These are phyloP conservation scores for Hypotaenidia okinawae DNA, from an alignment of 2,797 vertebrate genomes.

Conservation along the genomic window DNA sequence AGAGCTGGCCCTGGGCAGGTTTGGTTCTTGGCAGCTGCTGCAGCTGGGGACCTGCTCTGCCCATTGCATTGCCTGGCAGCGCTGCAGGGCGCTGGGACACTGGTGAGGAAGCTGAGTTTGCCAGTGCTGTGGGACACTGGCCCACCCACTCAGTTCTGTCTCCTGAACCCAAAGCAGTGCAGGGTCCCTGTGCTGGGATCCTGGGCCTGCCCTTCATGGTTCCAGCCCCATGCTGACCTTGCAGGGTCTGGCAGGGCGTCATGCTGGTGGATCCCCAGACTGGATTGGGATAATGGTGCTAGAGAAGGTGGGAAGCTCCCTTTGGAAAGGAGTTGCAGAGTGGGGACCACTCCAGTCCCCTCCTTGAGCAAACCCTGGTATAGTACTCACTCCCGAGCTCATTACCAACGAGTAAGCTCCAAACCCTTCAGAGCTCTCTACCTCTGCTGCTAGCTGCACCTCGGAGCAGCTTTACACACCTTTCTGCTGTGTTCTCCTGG, in stretches of 20 bases:
- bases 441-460: not conserved
- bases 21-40: not conserved
- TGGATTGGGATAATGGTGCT: fast-evolving
- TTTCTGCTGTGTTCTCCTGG: conserved; percentile 59
- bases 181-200: too few relatives aligned
- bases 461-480: not conserved
- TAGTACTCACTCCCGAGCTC: not conserved
- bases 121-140: not conserved
- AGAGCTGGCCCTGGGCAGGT: too few relatives aligned
- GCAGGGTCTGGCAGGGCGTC: not conserved
- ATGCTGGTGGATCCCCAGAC: not conserved
- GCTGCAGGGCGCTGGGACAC: fast-evolving
- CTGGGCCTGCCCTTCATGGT: fast-evolving
- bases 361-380: not conserved
- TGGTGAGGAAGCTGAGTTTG: not conserved
- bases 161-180: not conserved
- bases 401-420: conserved; percentile 55
- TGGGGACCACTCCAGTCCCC: not conserved
- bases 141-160: not conserved
- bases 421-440: conserved; percentile 26
- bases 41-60: not conserved
- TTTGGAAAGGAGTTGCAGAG: not conserved
- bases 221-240: not conserved
- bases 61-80: fast-evolving
- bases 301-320: not conserved